phyloP scores from a whole-genome alignment of 2,797 vertebrate genomes.

The Nyctalus aviator region DNA sequence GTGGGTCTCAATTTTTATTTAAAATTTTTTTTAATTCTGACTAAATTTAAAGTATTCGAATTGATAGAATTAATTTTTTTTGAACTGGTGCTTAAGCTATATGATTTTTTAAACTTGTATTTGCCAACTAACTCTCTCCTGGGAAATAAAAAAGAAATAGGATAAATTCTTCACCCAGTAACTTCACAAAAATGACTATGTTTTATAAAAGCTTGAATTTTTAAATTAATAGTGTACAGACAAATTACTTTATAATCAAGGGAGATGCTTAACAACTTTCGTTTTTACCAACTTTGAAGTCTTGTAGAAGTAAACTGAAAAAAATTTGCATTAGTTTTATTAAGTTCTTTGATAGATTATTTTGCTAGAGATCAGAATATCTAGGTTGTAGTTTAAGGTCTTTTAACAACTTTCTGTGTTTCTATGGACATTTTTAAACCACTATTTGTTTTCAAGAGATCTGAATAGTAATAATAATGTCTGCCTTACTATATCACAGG shows the following conservation, averaged over 20 bases:
- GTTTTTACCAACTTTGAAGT: slow-evolving; percentile 59
- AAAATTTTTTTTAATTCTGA: slow-evolving; percentile 15
- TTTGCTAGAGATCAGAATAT: slow-evolving; percentile 56
- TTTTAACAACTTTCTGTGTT: slow-evolving; percentile 43
- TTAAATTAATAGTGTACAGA: neutral
- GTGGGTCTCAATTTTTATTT: neutral
- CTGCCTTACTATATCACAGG: neutral
- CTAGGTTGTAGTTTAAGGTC: slow-evolving; percentile 25
- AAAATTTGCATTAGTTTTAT: slow-evolving; percentile 43
- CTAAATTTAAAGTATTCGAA: slow-evolving; percentile 59
- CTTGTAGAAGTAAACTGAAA: slow-evolving; percentile 33
- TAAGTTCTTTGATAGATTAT: neutral
- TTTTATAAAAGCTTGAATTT: slow-evolving; percentile 52
- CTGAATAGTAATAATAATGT: neutral
- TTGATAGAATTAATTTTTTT: slow-evolving; percentile 59
- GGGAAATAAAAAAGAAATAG: slow-evolving; percentile 57
- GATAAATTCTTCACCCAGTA: neutral
- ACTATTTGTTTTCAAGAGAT: slow-evolving; percentile 45
- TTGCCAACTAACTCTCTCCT: slow-evolving; percentile 66
- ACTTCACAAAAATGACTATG: neutral
- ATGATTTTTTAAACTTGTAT: slow-evolving; percentile 57
- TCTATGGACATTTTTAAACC: slow-evolving; percentile 32
- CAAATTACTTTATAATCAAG: slow-evolving; percentile 27
- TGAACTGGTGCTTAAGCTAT: slow-evolving; percentile 43
- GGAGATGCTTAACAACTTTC: slow-evolving; percentile 45